Conservation (phyloP, 1,140 invertebrate genomes). For the Bombus huntii region DNA sequence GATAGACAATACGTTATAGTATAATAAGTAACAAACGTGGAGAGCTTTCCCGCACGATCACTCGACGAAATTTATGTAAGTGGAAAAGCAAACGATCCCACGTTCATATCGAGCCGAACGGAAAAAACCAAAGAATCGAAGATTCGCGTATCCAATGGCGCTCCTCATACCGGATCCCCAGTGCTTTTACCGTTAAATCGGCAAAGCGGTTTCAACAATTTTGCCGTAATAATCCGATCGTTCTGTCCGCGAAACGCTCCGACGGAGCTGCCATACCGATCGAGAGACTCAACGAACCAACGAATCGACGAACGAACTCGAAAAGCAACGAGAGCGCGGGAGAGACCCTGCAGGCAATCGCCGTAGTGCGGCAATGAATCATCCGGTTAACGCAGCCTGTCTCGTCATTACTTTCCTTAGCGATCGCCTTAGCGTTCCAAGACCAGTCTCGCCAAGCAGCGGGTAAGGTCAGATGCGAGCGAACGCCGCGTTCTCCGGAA, state of each 20-base stretch:
- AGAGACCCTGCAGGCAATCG: slow-evolving; percentile 46
- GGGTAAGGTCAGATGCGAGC: slow-evolving; percentile 60
- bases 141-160: not conserved
- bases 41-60: not conserved
- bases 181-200: slow-evolving; percentile 63
- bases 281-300: not conserved
- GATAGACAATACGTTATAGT: slow-evolving; percentile 5
- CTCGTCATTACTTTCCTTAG: slow-evolving; percentile 68
- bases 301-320: not conserved
- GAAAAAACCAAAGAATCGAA: not conserved
- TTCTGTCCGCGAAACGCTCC: slow-evolving; percentile 33
- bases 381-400: slow-evolving; percentile 67
- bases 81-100: too few relatives aligned
- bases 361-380: slow-evolving; percentile 63
- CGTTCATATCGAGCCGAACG: not conserved
- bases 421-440: slow-evolving; percentile 48
- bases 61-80: not conserved
- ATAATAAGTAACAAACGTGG: not conserved
- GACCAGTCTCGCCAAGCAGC: slow-evolving; percentile 33
- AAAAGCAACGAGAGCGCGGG: not conserved
- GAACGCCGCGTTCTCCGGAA: not conserved
- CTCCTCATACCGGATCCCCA: not conserved
- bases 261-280: not conserved
- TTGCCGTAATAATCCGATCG: slow-evolving; percentile 60
- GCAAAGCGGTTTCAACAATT: slow-evolving; percentile 59